A percentile compares a stretch with the other conserved stretches of the same genome.
Evolutionary conservation across 2,888 invertebrate genomes (phyloP).

Genomic region (Cryptocephalus moraei): DNA sequence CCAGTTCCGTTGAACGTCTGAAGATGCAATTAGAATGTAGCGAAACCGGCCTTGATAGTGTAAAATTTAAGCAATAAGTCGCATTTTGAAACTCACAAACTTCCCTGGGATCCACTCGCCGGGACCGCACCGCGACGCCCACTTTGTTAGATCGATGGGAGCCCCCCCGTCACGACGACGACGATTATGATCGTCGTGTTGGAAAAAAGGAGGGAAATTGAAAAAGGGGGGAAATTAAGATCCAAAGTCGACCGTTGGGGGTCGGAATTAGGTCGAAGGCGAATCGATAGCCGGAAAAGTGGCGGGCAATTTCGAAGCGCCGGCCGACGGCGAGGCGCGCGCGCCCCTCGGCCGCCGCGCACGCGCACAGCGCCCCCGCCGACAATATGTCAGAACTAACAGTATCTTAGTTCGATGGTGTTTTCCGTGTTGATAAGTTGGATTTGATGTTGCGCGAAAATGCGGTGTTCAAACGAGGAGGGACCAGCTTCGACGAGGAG

Average conservation of each 20-base stretch:
- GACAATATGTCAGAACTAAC: conserved; percentile 27
- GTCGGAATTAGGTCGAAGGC: not conserved
- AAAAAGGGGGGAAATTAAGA: no score
- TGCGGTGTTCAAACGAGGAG: conserved; percentile 31
- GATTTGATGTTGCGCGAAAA: conserved; percentile 39
- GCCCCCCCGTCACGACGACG: no score
- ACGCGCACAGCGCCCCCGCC: conserved; percentile 16
- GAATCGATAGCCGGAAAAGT: conserved; percentile 10
- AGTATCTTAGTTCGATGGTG: conserved; percentile 37
- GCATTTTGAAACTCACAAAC: no score
- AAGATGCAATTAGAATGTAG: no score
- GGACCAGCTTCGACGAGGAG: conserved; percentile 64
- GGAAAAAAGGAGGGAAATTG: no score
- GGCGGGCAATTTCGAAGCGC: conserved; percentile 17
- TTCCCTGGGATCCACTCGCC: no score
- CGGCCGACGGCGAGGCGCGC: conserved; percentile 19
- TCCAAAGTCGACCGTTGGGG: not conserved
- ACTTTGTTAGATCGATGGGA: no score
- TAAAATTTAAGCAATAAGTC: no score
- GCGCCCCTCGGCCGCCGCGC: conserved; percentile 10
- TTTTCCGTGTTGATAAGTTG: conserved; percentile 36
- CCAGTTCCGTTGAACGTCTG: no score
- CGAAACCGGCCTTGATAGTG: no score
- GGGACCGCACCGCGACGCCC: no score
- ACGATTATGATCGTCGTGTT: no score